Base-by-base conservation (phyloP, 1,140 invertebrate species). In the Uloborus diversus region DNA sequence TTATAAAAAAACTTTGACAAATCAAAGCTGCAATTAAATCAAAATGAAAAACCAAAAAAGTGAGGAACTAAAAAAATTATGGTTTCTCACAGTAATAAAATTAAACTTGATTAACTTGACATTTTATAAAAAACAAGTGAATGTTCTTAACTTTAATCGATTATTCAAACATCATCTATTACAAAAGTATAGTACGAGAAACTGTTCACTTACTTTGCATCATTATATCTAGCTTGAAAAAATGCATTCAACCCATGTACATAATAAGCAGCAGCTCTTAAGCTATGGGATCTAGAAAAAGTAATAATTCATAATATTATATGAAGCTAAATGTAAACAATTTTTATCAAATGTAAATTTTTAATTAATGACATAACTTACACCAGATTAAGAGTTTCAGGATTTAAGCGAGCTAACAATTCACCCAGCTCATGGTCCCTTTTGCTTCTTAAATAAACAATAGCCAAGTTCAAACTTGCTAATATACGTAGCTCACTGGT, bases 201-300 rank as follows among this genome's bases (percentile, higher is more conserved):
- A n/a, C n/a, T n/a, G n/a, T n/a, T 28, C 25, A 53, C 91, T 90
- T 88, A 98, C 96, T 99, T 99, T 66, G 96, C 96, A 88, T 99
- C 96, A 86, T 97, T 96, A 85, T 97, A 98, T 85, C 94, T 90
- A 32, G 93, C 93, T 86, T 97, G 95, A 87, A 98, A 98, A 88
- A 98, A 99, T 14, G 95, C 94, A 87, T 98, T 96, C 5, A 99
- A 89, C 33, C 96, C 96, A 86, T 97, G 93, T 32, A 99, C 96
- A 87, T 98, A 99, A 87, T 96, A 98, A 0, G 95, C 95, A 75
- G 93, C 96, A 64, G 93, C 96, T 86, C 94, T 91, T 83, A 97
- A 88, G 82, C 94, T 94, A 86, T 97, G 94, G 25, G 95, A 96
- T 47, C 87, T 85, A 57, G 17, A 42, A 42, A 42, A 42, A 17